Evolutionary conservation across 2,113 vertebrate species (phyloP).

Genomic region (Cygnus buccinator): DNA sequence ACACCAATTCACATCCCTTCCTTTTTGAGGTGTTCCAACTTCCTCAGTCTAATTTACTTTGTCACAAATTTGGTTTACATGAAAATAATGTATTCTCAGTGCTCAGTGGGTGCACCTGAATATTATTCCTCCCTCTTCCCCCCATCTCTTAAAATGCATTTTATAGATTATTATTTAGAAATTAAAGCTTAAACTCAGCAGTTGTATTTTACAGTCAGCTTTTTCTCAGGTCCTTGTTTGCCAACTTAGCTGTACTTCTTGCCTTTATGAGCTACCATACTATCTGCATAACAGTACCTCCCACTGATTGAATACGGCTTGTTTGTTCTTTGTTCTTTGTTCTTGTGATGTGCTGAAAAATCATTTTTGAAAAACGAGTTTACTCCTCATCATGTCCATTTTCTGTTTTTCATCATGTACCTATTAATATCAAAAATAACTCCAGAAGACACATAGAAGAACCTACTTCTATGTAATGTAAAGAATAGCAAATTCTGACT

Average conservation of each 20-base stretch:
- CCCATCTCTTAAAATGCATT: background rate
- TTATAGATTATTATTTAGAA: background rate
- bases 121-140: background rate
- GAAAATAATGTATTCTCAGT: accelerated
- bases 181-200: background rate
- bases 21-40: background rate
- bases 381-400: background rate
- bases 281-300: background rate
- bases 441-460: background rate
- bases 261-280: background rate
- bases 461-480: background rate
- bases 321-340: background rate
- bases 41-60: background rate
- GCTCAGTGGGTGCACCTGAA: background rate
- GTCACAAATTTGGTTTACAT: background rate
- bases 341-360: background rate
- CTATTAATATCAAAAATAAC: background rate
- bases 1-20: background rate
- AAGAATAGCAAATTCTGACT: background rate
- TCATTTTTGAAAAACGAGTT: background rate
- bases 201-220: background rate
- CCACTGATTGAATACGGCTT: background rate
- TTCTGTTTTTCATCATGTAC: background rate
- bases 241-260: background rate
- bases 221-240: background rate